Evolutionary conservation across 37 sponge, comb jelly and placozoan species (phyloP).

Genomic region (Oscarella lobularis): DNA sequence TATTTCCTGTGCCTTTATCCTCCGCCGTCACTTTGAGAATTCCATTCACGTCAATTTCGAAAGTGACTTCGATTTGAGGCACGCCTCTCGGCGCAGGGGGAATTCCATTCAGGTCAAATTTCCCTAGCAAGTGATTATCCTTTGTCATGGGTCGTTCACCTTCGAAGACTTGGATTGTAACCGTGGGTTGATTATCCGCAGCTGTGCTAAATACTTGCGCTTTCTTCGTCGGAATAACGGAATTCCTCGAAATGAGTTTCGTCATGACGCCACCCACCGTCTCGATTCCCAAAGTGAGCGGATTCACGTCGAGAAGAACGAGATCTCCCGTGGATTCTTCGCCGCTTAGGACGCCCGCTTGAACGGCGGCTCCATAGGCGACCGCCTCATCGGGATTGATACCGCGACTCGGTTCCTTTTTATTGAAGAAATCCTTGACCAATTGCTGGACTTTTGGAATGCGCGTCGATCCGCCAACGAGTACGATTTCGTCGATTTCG

Average conservation of each 20-base stretch:
- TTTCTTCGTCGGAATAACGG: conserved; percentile 99
- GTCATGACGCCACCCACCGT: conserved; percentile 99
- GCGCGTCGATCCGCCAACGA: conserved; percentile 97
- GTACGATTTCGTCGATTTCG: conserved; percentile 91
- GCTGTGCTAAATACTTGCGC: conserved; percentile 98
- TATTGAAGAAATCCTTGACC: conserved; percentile 93
- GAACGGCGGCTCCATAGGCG: conserved; percentile 97
- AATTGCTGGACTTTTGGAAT: conserved; percentile 97
- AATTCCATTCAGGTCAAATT: conserved; percentile 91
- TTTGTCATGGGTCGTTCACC: conserved; percentile 98
- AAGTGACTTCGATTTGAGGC: conserved; percentile 97
- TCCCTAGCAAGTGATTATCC: conserved; percentile 93
- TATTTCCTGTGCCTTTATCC: conserved; percentile 94
- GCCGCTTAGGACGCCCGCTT: conserved; percentile 96
- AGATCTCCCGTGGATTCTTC: conserved; percentile 56
- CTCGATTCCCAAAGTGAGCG: conserved; percentile 97
- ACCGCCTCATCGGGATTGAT: conserved; percentile 99
- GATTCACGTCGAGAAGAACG: conserved; percentile 90
- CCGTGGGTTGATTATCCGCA: conserved; percentile 94
- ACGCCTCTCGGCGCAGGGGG: conserved; percentile 98
- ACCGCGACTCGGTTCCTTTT: conserved; percentile 86
- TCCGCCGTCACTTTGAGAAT: conserved; percentile 91
- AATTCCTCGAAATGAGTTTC: conserved; percentile 85
- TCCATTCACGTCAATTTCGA: conserved; percentile 98
- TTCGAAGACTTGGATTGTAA: conserved; percentile 98